Percentiles rank a stretch among this genome's conserved stretches.
Conservation (phyloP, 2,113 vertebrate genomes). For the Dendrocopos noguchii region DNA sequence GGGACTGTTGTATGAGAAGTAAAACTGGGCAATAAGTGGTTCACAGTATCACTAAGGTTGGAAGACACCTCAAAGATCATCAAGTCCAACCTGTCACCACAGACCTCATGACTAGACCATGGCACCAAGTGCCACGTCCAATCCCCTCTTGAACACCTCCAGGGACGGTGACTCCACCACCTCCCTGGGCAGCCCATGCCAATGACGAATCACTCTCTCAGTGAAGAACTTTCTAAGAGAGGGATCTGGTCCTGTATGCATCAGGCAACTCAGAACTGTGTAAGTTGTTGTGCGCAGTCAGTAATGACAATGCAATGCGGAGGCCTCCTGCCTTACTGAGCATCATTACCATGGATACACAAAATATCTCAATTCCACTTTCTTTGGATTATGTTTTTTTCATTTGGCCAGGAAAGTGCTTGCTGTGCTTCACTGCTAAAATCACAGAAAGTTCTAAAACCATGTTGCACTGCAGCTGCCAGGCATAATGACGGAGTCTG, state of each 20-base stretch:
- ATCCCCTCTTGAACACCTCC: too few relatives aligned
- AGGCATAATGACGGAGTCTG: constrained; percentile 39
- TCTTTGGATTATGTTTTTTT: background rate
- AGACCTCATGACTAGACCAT: too few relatives aligned
- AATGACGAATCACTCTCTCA: too few relatives aligned
- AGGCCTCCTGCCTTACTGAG: background rate
- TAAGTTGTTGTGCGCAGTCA: background rate
- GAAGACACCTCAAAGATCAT: too few relatives aligned
- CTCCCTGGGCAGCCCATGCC: too few relatives aligned
- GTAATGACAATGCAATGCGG: background rate
- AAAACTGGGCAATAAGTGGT: background rate
- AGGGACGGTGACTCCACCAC: too few relatives aligned
- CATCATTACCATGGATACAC: background rate
- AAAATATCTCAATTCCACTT: background rate
- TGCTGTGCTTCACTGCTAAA: constrained; percentile 9
- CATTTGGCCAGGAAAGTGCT: background rate
- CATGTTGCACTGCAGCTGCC: constrained; percentile 9
- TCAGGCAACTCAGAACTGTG: rapidly evolving
- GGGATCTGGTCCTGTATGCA: background rate
- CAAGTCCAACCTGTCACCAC: too few relatives aligned
- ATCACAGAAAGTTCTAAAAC: constrained; percentile 40
- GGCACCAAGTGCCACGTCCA: too few relatives aligned
- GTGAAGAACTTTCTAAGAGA: background rate
- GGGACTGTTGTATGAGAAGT: background rate
- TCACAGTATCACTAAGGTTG: too few relatives aligned